phyloP scores from a whole-genome alignment of 2,797 vertebrate species.

The Pseudochirops cupreus region DNA sequence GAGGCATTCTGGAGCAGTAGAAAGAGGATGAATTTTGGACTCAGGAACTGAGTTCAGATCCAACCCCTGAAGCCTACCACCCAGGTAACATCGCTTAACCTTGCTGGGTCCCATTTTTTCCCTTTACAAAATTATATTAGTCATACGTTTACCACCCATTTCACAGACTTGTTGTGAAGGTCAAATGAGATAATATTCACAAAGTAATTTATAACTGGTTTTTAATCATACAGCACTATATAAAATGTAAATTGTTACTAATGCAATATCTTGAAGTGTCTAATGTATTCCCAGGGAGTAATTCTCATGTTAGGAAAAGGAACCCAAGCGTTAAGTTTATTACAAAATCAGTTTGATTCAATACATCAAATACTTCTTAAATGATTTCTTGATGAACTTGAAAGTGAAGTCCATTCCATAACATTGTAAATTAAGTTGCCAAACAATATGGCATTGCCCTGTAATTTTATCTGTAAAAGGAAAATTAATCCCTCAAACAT shows the following conservation, averaged over 20 bases:
- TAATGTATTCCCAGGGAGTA: background rate
- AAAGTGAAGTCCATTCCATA: background rate
- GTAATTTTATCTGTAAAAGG: conserved; percentile 38
- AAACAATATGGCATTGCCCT: conserved; percentile 18
- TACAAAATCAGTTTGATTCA: background rate
- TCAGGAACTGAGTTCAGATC: background rate
- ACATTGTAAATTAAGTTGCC: background rate
- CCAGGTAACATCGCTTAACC: background rate
- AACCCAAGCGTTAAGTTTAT: background rate
- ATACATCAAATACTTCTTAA: background rate
- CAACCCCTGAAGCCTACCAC: background rate
- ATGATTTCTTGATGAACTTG: background rate
- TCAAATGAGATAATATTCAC: background rate
- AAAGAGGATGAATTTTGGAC: background rate
- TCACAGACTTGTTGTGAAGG: background rate
- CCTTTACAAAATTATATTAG: background rate
- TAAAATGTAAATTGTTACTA: background rate
- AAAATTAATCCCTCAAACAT: background rate
- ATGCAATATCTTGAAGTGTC: background rate
- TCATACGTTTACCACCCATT: background rate
- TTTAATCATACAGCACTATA: background rate
- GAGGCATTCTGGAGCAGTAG: background rate
- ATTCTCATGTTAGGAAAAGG: background rate
- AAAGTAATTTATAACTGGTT: background rate
- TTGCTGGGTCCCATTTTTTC: background rate